A percentile compares a stretch with the other conserved stretches of the same genome.
phyloP scores from a whole-genome alignment of 2,797 vertebrate species.

The Myioborus miniatus region DNA sequence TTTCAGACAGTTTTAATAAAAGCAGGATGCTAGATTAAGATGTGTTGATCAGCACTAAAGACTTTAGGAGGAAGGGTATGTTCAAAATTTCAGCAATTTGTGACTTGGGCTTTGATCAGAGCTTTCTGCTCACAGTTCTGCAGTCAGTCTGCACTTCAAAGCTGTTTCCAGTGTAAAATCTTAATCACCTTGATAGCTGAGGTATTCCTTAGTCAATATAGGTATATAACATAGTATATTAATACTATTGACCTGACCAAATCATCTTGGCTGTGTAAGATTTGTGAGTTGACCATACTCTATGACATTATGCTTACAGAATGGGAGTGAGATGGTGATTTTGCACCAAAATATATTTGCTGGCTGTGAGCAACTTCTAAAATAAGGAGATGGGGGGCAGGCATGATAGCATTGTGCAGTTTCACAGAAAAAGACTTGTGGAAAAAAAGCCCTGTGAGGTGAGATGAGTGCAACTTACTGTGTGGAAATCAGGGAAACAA shows the following conservation, averaged over 20 bases:
- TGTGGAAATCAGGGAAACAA: neutral
- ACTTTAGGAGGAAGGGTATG: neutral
- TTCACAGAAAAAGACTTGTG: neutral
- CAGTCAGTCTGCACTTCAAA: neutral
- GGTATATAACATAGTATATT: neutral
- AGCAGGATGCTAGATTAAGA: neutral
- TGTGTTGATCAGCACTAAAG: neutral
- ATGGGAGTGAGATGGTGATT: neutral
- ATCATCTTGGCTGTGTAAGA: neutral
- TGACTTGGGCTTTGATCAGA: neutral
- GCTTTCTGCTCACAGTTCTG: neutral
- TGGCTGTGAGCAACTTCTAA: neutral
- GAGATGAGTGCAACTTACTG: neutral
- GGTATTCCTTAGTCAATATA: neutral
- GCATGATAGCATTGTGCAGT: neutral
- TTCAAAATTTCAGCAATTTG: neutral
- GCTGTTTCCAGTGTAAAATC: neutral
- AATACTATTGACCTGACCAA: neutral
- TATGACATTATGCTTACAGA: neutral
- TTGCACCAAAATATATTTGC: neutral
- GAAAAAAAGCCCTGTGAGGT: neutral
- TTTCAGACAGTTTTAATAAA: neutral
- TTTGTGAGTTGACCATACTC: neutral
- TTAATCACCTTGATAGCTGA: neutral
- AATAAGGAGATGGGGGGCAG: neutral